These are phyloP conservation scores for Xanthia togata DNA, from an alignment of 2,888 invertebrate species.

Conservation along the genomic window DNA sequence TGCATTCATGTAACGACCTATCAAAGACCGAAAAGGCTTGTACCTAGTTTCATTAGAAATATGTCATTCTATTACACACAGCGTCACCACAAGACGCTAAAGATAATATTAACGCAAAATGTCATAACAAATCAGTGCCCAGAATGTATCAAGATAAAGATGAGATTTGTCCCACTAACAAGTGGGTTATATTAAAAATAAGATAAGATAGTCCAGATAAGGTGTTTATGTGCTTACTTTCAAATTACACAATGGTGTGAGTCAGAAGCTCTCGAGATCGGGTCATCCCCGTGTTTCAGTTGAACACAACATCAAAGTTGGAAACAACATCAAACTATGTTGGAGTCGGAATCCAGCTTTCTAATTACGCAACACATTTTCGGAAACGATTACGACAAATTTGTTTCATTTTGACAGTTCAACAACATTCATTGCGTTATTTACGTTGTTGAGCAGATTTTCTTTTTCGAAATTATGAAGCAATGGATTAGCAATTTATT, in stretches of 20 bases:
- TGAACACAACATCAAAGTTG: conserved; percentile 2
- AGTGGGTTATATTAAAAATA: conserved; percentile 50
- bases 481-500: too few species aligned
- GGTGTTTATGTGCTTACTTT: conserved; percentile 32
- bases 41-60: neutral
- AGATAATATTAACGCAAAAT: conserved; percentile 7
- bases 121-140: conserved; percentile 22
- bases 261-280: conserved; percentile 12
- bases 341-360: too few species aligned
- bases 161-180: conserved; percentile 53
- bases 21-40: neutral
- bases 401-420: too few species aligned
- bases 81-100: conserved; percentile 4
- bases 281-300: conserved; percentile 10
- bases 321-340: conserved; percentile 1
- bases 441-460: too few species aligned
- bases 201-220: conserved; percentile 44
- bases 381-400: too few species aligned
- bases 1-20: neutral
- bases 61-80: neutral
- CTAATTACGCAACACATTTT: too few species aligned
- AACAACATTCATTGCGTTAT: too few species aligned
- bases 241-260: conserved; percentile 32
- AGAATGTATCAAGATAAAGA: conserved; percentile 37
- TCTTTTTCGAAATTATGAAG: too few species aligned